A percentile compares a stretch with the other conserved stretches of the same genome.
Evolutionary conservation across 2,888 invertebrate species (phyloP).

Genomic region (Alentia gelatinosa): DNA sequence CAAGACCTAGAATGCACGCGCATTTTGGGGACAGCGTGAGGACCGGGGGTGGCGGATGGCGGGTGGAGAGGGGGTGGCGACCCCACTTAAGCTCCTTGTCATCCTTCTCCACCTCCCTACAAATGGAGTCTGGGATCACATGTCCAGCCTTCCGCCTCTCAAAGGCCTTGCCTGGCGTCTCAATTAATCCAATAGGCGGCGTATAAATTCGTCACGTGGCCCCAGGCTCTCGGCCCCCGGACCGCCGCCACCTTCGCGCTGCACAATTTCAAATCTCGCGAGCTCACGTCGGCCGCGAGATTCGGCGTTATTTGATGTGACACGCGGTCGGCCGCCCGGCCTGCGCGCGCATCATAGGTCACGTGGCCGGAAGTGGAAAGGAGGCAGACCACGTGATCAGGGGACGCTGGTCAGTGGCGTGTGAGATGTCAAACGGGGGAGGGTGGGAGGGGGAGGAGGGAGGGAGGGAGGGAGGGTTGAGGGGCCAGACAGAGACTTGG

Average conservation of each 20-base stretch:
- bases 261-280: background rate
- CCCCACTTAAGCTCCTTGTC: constrained; percentile 2
- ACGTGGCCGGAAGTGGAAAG: background rate
- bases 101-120: background rate
- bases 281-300: background rate
- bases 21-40: no score
- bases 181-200: background rate
- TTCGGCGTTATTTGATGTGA: background rate
- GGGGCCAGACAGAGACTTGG: no score
- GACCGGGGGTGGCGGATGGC: no score
- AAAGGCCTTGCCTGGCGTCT: background rate
- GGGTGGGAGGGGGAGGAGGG: no score
- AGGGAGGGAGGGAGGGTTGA: no score
- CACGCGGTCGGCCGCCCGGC: background rate
- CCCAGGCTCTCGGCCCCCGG: background rate
- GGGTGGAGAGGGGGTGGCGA: background rate
- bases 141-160: background rate
- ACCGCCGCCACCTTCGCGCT: background rate
- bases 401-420: background rate
- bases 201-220: background rate
- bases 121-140: constrained; percentile 15
- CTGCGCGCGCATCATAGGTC: background rate
- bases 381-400: background rate
- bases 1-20: no score
- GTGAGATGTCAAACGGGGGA: no score